phyloP scores from a whole-genome alignment of 1,140 invertebrate genomes.

The Sinonovacula constricta region DNA sequence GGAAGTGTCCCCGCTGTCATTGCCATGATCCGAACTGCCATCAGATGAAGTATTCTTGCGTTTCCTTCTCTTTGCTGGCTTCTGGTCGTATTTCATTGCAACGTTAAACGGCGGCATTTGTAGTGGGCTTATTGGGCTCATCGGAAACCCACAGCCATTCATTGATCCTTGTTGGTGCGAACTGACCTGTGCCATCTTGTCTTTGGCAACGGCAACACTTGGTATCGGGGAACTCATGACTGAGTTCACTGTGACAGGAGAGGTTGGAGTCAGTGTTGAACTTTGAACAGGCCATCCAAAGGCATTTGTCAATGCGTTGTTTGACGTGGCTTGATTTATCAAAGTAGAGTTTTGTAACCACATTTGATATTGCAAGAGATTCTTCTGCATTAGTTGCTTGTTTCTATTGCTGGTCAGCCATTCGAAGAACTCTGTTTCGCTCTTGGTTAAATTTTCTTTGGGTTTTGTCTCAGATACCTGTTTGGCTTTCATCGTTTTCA shows the following conservation, averaged over 20 bases:
- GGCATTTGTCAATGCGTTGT: too few species aligned
- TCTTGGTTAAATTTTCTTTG: too few species aligned
- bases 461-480: too few species aligned
- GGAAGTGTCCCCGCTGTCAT: constrained; percentile 22
- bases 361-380: neutral
- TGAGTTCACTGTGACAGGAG: neutral
- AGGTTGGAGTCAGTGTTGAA: too few species aligned
- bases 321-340: neutral
- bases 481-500: too few species aligned
- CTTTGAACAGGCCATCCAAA: too few species aligned
- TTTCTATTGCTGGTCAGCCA: neutral
- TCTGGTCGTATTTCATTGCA: too few species aligned
- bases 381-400: neutral
- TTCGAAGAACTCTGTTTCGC: neutral
- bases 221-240: neutral
- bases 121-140: neutral
- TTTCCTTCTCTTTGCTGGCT: neutral
- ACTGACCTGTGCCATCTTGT: neutral
- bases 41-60: too few species aligned
- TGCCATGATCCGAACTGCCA: too few species aligned
- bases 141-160: too few species aligned
- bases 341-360: neutral
- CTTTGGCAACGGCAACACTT: neutral
- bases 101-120: neutral
- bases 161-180: neutral